Evolutionary conservation across 1,140 invertebrate genomes (phyloP).

Genomic region (Antheraea pernyi): DNA sequence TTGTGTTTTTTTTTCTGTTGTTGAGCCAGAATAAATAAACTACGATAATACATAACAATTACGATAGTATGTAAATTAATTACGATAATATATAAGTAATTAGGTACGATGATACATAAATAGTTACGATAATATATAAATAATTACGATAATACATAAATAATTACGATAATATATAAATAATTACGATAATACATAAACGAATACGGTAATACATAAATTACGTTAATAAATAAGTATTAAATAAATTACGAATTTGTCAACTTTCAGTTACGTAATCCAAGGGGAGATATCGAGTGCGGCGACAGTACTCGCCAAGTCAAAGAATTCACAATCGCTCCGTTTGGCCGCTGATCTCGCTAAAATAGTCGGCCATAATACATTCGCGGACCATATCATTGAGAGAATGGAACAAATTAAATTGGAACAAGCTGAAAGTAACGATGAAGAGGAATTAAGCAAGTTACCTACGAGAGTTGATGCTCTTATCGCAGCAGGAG

Average conservation of each 20-base stretch:
- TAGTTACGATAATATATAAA: too few relatives aligned
- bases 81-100: too few relatives aligned
- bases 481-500: not conserved
- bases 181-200: too few relatives aligned
- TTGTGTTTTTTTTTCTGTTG: too few relatives aligned
- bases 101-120: too few relatives aligned
- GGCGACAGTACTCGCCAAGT: constrained; percentile 41
- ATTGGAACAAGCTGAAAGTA: not conserved
- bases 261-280: constrained; percentile 53
- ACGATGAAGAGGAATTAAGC: not conserved
- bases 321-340: constrained; percentile 42
- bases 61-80: too few relatives aligned
- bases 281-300: constrained; percentile 52
- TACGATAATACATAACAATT: too few relatives aligned
- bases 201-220: too few relatives aligned
- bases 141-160: too few relatives aligned
- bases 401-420: constrained; percentile 24
- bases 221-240: too few relatives aligned
- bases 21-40: too few relatives aligned
- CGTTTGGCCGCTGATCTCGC: constrained; percentile 60
- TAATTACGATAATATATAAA: too few relatives aligned
- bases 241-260: not conserved
- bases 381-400: constrained; percentile 50
- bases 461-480: not conserved
- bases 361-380: constrained; percentile 47